Evolutionary conservation across 2,888 invertebrate genomes (phyloP).

Genomic region (Eulithis testata): DNA sequence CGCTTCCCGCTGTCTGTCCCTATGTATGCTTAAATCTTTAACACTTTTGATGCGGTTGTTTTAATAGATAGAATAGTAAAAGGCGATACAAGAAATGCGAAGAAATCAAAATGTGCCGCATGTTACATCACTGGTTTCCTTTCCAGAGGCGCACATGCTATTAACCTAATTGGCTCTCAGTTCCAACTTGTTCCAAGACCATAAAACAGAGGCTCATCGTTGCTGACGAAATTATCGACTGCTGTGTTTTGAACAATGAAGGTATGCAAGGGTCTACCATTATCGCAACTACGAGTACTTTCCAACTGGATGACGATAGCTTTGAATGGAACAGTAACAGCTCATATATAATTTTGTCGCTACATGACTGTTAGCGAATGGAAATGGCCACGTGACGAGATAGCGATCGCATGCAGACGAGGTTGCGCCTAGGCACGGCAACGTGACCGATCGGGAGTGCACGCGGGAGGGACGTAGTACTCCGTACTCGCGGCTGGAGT

Average conservation of each 20-base stretch:
- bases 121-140: conserved; percentile 4
- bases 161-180: conserved; percentile 19
- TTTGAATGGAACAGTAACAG: conserved; percentile 18
- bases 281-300: conserved; percentile 23
- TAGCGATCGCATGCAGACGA: conserved; percentile 38
- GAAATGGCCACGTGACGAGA: conserved; percentile 30
- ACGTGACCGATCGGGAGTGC: conserved; percentile 50
- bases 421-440: conserved; percentile 32
- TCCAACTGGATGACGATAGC: conserved; percentile 23
- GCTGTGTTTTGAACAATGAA: conserved; percentile 25
- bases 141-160: conserved; percentile 5
- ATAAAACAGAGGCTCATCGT: conserved; percentile 28
- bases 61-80: no score
- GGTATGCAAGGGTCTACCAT: conserved; percentile 21
- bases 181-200: conserved; percentile 21
- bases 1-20: no score
- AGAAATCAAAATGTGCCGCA: not conserved
- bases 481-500: conserved; percentile 56
- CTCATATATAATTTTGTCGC: conserved; percentile 14
- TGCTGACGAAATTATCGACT: conserved; percentile 20
- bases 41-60: no score
- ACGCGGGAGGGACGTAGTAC: conserved; percentile 44
- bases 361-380: conserved; percentile 17
- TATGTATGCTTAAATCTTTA: no score
- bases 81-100: no score